These are phyloP conservation scores for Xenopus borealis DNA, from an alignment of 2,113 vertebrate genomes.

Conservation along the genomic window DNA sequence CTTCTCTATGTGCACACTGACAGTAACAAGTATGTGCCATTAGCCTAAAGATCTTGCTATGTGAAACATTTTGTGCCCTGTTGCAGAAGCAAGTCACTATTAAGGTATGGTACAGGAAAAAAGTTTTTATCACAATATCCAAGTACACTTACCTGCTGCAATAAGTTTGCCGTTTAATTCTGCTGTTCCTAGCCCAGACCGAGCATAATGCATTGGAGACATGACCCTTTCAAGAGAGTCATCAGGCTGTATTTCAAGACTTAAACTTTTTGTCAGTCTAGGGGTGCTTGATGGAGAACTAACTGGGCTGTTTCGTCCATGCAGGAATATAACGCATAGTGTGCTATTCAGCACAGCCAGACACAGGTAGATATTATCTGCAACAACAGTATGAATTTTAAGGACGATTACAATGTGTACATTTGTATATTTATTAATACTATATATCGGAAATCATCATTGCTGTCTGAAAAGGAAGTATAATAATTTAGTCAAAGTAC, in stretches of 20 bases:
- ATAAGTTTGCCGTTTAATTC: conserved; percentile 81
- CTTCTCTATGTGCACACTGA: no score
- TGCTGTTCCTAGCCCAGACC: conserved; percentile 88
- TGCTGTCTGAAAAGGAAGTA: no score
- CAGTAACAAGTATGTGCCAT: no score
- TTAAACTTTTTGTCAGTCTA: conserved; percentile 89
- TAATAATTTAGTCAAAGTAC: no score
- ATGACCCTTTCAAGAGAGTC: conserved; percentile 80
- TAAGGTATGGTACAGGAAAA: no score
- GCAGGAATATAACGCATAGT: conserved; percentile 93
- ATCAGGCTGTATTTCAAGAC: conserved; percentile 83
- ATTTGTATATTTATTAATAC: no score
- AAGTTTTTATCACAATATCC: no score
- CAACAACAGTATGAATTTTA: accelerated
- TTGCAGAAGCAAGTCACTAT: no score
- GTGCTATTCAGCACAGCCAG: conserved; percentile 90
- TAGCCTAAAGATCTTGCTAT: no score
- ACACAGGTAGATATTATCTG: conserved; percentile 92
- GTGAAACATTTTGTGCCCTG: no score
- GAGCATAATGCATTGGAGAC: conserved; percentile 93
- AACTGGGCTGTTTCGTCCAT: conserved; percentile 92
- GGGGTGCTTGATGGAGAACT: conserved; percentile 90
- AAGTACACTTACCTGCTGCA: conserved; percentile 76
- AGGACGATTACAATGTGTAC: accelerated
- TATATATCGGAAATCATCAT: no score